Evolutionary conservation across 1,140 invertebrate genomes (phyloP).

Genomic region (Papilio dardanus): DNA sequence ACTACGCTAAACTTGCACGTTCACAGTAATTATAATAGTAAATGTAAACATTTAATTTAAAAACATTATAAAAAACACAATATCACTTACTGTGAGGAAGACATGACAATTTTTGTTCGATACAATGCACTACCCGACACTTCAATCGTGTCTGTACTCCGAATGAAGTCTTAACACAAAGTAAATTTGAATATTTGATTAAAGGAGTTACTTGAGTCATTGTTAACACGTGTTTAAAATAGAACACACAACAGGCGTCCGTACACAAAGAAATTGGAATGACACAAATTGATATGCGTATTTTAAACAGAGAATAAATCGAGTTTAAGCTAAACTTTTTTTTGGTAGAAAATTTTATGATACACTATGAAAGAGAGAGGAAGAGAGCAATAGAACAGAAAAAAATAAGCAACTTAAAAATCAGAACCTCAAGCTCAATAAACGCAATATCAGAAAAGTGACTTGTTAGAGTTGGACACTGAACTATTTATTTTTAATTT

Average conservation of each 20-base stretch:
- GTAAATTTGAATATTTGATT: conserved; percentile 20
- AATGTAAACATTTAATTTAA: too few species aligned
- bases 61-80: neutral
- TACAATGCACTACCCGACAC: neutral
- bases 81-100: neutral
- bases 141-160: neutral
- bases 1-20: too few species aligned
- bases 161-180: neutral
- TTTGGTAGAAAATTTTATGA: too few species aligned
- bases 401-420: too few species aligned
- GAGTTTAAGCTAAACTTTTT: too few species aligned
- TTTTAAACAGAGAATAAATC: neutral
- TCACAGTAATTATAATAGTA: too few species aligned
- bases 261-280: neutral
- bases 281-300: neutral
- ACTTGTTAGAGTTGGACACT: too few species aligned
- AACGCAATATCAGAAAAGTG: too few species aligned
- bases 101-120: neutral
- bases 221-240: conserved; percentile 15
- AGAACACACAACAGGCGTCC: neutral
- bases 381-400: too few species aligned
- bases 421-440: too few species aligned
- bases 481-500: neutral
- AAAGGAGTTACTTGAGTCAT: neutral
- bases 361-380: too few species aligned